phyloP scores from a whole-genome alignment of 2,797 vertebrate genomes.

The Picus viridis region DNA sequence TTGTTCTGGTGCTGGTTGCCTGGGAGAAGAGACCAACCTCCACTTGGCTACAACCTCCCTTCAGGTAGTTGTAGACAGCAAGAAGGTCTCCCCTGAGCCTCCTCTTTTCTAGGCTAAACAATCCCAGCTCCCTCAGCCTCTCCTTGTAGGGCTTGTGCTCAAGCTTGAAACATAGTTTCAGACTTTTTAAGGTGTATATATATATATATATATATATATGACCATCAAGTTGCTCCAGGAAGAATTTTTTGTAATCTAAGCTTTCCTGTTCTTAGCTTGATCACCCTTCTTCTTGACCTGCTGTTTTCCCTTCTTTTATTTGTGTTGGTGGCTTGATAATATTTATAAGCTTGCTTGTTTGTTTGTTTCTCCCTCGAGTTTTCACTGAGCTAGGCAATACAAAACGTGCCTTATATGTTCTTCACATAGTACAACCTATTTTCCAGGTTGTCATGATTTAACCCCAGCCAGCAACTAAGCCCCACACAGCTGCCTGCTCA shows the following conservation, averaged over 20 bases:
- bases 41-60: too few species aligned
- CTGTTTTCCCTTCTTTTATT: slow-evolving; percentile 34
- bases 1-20: too few species aligned
- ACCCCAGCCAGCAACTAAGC: background rate
- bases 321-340: background rate
- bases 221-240: background rate
- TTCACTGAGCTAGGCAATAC: background rate
- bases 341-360: background rate
- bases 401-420: background rate
- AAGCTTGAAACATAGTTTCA: background rate
- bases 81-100: too few species aligned
- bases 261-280: background rate
- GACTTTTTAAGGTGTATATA: background rate
- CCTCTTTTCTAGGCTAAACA: too few species aligned
- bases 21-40: too few species aligned
- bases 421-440: background rate
- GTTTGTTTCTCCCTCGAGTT: background rate
- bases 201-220: background rate
- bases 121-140: too few species aligned
- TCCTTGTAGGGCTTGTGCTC: too few species aligned
- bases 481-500: background rate
- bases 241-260: background rate
- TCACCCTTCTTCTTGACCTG: background rate
- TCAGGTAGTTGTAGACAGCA: too few species aligned
- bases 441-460: background rate